Base-by-base conservation (phyloP, 2,797 vertebrate genomes). In the Sebastiscus tertius region DNA sequence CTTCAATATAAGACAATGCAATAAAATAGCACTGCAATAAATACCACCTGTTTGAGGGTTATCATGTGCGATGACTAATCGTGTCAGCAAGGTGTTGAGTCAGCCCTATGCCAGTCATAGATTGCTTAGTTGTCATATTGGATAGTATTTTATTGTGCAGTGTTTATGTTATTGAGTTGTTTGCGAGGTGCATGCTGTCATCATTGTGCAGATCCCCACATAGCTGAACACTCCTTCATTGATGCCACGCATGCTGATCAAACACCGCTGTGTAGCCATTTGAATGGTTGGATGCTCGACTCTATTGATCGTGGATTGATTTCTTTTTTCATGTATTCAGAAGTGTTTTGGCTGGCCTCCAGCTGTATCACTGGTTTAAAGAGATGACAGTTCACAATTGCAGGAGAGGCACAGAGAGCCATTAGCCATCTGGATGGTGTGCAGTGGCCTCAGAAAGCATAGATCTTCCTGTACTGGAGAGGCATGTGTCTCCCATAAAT, bases 251-350 rank as follows among this genome's bases (percentile, higher is more conserved):
- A 56, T 61, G 73, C 79, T 73, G 78, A 86, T 81, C 85, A 81
- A 81, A 89, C 81, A 54, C 75, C 4, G 4, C 54, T 0, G 29
- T 73, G 62, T 64, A 54, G 72, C 56, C 29, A 46, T 69, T 78
- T 80, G 62, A 87, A 61, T 31, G 9, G 46, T 39, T 86, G 68
- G 60, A 76, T 61, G 68, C 76, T 67, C 63, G 29, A 88, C 68
- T 80, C 36, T 29, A 78, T 74, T 80, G 86, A 90, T 83, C 20
- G 18, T 4, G n/a, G 61, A 86, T 83, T 79, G 71, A 84, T 82
- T 63, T 63, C 14, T 36, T 31, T 74, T 63, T 61, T 62, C 64
- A n/a, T 85, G 64, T 49, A 59, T 72, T 68, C 64, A 70, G 31
- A 80, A 10, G 73, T 29, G 27, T 66, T 81, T 58, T 70, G 77